Evolutionary conservation across 1,140 invertebrate species (phyloP).

Genomic region (Stegodyphus dumicola): DNA sequence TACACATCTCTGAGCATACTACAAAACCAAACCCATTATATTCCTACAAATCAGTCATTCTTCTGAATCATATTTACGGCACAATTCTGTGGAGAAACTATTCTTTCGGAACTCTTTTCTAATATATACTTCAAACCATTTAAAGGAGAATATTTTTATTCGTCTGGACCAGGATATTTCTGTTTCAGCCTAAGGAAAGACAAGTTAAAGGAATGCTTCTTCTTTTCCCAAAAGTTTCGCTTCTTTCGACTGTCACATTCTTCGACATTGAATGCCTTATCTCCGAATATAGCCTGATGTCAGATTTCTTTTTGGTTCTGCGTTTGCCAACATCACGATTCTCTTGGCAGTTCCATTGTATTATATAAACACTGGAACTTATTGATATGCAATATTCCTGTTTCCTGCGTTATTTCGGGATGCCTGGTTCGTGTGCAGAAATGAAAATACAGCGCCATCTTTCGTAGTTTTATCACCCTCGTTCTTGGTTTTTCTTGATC

Average conservation of each 20-base stretch:
- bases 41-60: too few relatives aligned
- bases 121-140: not conserved
- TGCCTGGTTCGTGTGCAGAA: not conserved
- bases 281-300: not conserved
- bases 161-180: too few relatives aligned
- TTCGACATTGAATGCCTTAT: not conserved
- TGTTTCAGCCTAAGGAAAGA: too few relatives aligned
- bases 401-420: not conserved
- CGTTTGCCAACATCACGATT: not conserved
- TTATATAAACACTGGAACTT: slow-evolving; percentile 17
- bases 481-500: not conserved
- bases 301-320: not conserved
- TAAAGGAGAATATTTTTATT: not conserved
- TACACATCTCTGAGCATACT: too few relatives aligned
- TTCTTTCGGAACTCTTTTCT: too few relatives aligned
- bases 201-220: not conserved
- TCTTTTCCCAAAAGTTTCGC: not conserved
- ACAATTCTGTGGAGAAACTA: too few relatives aligned
- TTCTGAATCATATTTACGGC: too few relatives aligned
- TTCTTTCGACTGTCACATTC: slow-evolving; percentile 4
- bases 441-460: slow-evolving; percentile 21
- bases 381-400: slow-evolving; percentile 18
- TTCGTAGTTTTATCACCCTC: not conserved
- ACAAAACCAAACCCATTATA: too few relatives aligned
- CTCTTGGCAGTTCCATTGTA: not conserved